Base-by-base conservation (phyloP, 2,113 vertebrate genomes). In the Passer montanus region DNA sequence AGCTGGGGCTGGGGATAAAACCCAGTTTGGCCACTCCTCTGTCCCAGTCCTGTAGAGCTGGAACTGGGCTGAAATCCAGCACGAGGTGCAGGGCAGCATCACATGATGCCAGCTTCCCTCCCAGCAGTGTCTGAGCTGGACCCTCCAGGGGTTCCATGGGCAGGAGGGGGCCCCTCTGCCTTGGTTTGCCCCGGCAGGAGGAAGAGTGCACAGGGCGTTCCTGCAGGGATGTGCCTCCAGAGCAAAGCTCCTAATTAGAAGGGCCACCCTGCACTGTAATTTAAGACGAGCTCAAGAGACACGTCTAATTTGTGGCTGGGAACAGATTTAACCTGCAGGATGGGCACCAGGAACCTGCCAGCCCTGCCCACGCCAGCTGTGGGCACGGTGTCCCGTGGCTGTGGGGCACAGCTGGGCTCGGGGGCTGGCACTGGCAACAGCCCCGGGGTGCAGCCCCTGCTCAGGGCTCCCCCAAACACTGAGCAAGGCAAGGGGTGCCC, bases 271-370 rank as follows among this genome's bases (percentile, higher is more conserved):
- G 52, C 85, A 19, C 94, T 95, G 77, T 95, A 96, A 97, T 97
- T 97, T 93, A 55, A 41, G 79, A 70, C 69, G 87, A 81, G 31
- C 94, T 75, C 94, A 77, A 49, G 84, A 66, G 91, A 89, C 74
- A 35, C 20, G 0, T 89, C 95, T 96, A 41, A 97, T 96, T 96
- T 95, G 97, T 82, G 95, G 96, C 77, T 7, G 12, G 67, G 83
- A 95, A 72, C 94, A 58, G 91, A 96, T 97, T 97, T 95, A 96
- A 95, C 94, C 87, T 87, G 63, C 66, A 44, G 49, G 64, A 86
- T 4, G 56, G 68, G 70, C 33, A 64, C 74, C 84, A 84, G 46
- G 60, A 66, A 74, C 87, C 94, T 95, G 85, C 90, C 75, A 35
- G 81, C 64, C 15, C 2, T 3, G 56, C 41, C 81, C 67, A 8